Evolutionary conservation across 1,140 invertebrate species (phyloP).

Genomic region (Drosophila biarmipes): DNA sequence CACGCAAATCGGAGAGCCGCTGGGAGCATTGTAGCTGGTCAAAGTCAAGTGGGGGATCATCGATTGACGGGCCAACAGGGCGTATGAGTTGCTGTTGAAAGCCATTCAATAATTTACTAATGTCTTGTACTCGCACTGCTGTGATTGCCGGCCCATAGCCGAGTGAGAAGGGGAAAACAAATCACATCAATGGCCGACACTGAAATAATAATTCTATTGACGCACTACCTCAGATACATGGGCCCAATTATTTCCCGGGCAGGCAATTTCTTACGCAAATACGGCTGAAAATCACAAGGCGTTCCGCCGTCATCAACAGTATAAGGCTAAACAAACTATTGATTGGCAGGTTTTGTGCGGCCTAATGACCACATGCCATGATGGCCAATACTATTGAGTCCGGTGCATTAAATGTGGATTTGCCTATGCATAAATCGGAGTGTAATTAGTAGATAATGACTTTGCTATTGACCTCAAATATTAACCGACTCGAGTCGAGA

Average conservation of each 20-base stretch:
- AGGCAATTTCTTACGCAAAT: conserved; percentile 65
- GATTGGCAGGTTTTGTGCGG: conserved; percentile 51
- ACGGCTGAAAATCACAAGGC: conserved; percentile 50
- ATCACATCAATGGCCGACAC: conserved; percentile 42
- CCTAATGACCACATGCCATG: conserved; percentile 50
- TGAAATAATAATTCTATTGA: conserved; percentile 57
- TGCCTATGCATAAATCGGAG: conserved; percentile 45
- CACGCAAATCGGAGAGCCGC: conserved; percentile 42
- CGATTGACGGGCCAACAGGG: conserved; percentile 57
- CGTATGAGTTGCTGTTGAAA: conserved; percentile 52
- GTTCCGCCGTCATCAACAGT: conserved; percentile 30
- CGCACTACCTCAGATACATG: conserved; percentile 13
- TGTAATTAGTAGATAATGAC: conserved; percentile 68
- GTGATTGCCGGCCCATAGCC: neutral
- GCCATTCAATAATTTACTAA: conserved; percentile 69
- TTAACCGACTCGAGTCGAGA: conserved; percentile 19
- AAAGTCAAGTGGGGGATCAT: conserved; percentile 38
- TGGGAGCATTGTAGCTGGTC: conserved; percentile 17
- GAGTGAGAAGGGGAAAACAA: conserved; percentile 10
- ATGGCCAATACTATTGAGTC: conserved; percentile 29
- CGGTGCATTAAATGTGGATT: conserved; percentile 44
- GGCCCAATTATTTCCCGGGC: conserved; percentile 40
- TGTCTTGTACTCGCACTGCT: conserved; percentile 1
- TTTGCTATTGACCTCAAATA: conserved; percentile 72
- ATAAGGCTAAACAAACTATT: conserved; percentile 40